phyloP scores from a whole-genome alignment of 1,140 invertebrate genomes.

The Saxidomus purpurata region DNA sequence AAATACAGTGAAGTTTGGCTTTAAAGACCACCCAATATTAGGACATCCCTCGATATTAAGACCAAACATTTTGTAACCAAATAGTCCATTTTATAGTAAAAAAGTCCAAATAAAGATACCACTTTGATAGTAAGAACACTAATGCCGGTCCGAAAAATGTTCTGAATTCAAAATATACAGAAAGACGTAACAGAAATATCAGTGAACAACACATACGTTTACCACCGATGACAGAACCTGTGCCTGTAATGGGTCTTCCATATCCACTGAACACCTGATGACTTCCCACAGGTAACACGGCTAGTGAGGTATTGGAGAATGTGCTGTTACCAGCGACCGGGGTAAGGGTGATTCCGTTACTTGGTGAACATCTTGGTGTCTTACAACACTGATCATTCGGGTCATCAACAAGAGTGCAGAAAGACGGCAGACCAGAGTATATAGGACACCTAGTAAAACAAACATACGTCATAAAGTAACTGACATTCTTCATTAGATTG shows the following conservation, averaged over 20 bases:
- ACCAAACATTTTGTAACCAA: too few relatives aligned
- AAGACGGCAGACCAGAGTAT: conserved; percentile 49
- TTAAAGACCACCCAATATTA: too few relatives aligned
- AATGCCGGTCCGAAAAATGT: too few relatives aligned
- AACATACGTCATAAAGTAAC: too few relatives aligned
- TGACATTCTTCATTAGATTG: too few relatives aligned
- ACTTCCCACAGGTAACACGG: conserved; percentile 74
- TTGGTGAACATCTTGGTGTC: conserved; percentile 53
- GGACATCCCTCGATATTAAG: too few relatives aligned
- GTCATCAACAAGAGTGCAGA: conserved; percentile 53
- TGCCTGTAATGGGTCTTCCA: conserved; percentile 30
- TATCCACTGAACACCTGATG: conserved; percentile 71
- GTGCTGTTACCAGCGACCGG: conserved; percentile 53
- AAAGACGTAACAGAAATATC: too few relatives aligned
- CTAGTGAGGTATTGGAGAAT: conserved; percentile 52
- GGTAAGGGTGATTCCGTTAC: conserved; percentile 47
- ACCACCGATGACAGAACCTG: background rate
- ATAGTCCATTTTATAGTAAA: too few relatives aligned
- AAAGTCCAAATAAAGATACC: too few relatives aligned
- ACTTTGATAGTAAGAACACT: too few relatives aligned
- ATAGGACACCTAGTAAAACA: conserved; percentile 64
- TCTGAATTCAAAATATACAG: too few relatives aligned
- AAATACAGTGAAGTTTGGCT: too few relatives aligned
- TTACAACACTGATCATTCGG: conserved; percentile 68
- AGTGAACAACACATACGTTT: background rate